A percentile compares a stretch with the other conserved stretches of the same genome.
Evolutionary conservation across 2,888 invertebrate species (phyloP).

Genomic region (Pheosia gnoma): DNA sequence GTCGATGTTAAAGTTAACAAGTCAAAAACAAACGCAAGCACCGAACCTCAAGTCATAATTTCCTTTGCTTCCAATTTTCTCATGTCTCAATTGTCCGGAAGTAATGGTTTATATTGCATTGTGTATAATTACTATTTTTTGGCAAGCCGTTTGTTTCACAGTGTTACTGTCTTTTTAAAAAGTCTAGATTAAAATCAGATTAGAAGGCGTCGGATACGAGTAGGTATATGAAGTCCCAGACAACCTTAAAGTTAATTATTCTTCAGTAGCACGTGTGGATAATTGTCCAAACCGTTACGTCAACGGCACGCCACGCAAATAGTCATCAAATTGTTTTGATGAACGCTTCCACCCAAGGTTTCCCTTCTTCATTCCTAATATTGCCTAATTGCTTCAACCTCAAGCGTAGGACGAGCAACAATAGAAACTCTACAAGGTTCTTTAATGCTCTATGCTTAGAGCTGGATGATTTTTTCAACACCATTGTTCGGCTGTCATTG

Average conservation of each 20-base stretch:
- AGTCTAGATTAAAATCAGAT: slow-evolving; percentile 22
- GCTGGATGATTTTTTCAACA: slow-evolving; percentile 55
- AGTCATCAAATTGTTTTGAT: slow-evolving; percentile 35
- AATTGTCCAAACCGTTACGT: slow-evolving; percentile 33
- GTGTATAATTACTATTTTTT: slow-evolving; percentile 45
- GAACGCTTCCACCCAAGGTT: slow-evolving; percentile 57
- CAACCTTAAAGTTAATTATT: slow-evolving; percentile 10
- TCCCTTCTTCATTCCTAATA: slow-evolving; percentile 60
- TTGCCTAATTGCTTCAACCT: slow-evolving; percentile 76
- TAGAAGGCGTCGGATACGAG: slow-evolving; percentile 16
- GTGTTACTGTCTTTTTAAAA: slow-evolving; percentile 28
- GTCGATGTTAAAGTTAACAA: slow-evolving; percentile 20
- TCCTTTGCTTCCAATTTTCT: slow-evolving; percentile 13
- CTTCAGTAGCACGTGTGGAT: slow-evolving; percentile 21
- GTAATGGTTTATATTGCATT: slow-evolving; percentile 48
- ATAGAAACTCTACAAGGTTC: slow-evolving; percentile 63
- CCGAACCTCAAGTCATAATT: slow-evolving; percentile 23
- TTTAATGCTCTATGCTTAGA: slow-evolving; percentile 54
- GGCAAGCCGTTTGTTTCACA: slow-evolving; percentile 46
- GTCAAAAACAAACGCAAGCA: slow-evolving; percentile 20
- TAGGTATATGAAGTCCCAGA: background rate
- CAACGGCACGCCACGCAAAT: slow-evolving; percentile 24
- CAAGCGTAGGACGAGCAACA: slow-evolving; percentile 59
- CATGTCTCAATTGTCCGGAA: slow-evolving; percentile 46
- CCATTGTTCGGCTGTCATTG: slow-evolving; percentile 61